Evolutionary conservation across 2,113 vertebrate species (phyloP), one percentile per base, ranked within the genome.

Genomic region (Ictidomys tridecemlineatus): DNA sequence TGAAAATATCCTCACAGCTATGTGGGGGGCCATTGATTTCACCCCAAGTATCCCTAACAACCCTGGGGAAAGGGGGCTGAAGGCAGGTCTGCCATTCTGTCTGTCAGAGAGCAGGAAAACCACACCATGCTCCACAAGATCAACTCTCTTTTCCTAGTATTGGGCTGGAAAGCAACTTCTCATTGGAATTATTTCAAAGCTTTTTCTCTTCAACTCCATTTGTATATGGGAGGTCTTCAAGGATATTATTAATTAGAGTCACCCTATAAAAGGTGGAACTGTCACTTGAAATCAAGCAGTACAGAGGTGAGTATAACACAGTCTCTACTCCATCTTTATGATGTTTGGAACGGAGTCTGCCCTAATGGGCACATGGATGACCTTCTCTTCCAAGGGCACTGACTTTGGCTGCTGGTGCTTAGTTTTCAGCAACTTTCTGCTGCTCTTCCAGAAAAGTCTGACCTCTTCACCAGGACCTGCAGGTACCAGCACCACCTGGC

Each of bases 331-430:
- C 13, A 2, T 16, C 39, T 37, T 37, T 58, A 39, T 20, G 51
- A 10, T 18, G 12, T 34, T 9, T 28, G 9, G 13, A 42, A 30
- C 69, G 14, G 13, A 74, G 22, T 39, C 14, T 0, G 18, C 39
- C 3, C 0, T 4, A 1, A 17, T 0, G 28, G 8, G 56, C 4
- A 1, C 3, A 7, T 9, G 4, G 18, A 1, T 73, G 34, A 10
- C 51, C 22, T 42, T 39, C 22, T 85, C n/a, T 13, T 37, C 58
- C 28, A 0, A 8, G 34, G 61, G 18, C 2, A 1, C 67, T n/a
- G 28, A 37, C 8, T 2, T 32, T 18, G 8, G n/a, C 22, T 51
- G 18, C 39, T 16, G 2, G 32, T 14, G 4, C 22, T 37, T n/a
- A 83, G 72, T 37, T 51, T n/a, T 24, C 78, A 45, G 24, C 37